Base-by-base conservation (phyloP, 2,113 vertebrate species). In the Chiloscyllium plagiosum region DNA sequence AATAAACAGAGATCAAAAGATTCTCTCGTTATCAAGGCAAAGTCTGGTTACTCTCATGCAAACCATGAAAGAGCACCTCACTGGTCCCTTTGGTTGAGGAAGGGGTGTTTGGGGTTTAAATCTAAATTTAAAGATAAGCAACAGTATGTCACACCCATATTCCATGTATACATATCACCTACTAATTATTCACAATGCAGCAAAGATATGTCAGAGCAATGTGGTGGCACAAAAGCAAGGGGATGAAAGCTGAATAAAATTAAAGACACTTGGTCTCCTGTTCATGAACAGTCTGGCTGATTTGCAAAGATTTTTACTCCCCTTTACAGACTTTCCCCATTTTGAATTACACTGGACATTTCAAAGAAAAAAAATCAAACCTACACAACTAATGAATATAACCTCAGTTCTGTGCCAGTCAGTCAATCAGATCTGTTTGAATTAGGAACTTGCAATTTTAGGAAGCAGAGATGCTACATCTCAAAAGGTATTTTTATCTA, bases 381-480 rank as follows among this genome's bases (percentile, higher is more conserved):
- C 52, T 61, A 29, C 87, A 52, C 50, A 89, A 89, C 86, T 13
- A 89, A 56, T 13, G 87, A 90, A 26, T 61, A 29, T 33, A 90
- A 61, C 50, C 52, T 61, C 52, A 90, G 52, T 61, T 61, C 87
- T 33, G 29, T n/a, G 56, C 87, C 87, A 65, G 87, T 90, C 87
- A 65, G 87, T 90, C 87, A 65, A 17, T 90, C 87, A 90, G 87
- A 61, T 90, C 87, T 90, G 52, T 90, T 52, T 8, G 26, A 90
- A 26, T 17, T 61, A 24, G 33, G 8, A 29, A 56, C 3, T 29
- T 89, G 52, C 7, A 42, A 61, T 61, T 90, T 56, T 90, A 61
- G 50, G 29, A 29, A 29, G 47, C 85, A 87, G 20, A 24, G 42
- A 17, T 42, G 15, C 47, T 12, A 24, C 42, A 87, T 33, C 52